Percentiles rank a stretch among this genome's conserved stretches.
These are phyloP conservation scores for Heliothis peltigera DNA, from an alignment of 2,888 invertebrate genomes.

Conservation along the genomic window DNA sequence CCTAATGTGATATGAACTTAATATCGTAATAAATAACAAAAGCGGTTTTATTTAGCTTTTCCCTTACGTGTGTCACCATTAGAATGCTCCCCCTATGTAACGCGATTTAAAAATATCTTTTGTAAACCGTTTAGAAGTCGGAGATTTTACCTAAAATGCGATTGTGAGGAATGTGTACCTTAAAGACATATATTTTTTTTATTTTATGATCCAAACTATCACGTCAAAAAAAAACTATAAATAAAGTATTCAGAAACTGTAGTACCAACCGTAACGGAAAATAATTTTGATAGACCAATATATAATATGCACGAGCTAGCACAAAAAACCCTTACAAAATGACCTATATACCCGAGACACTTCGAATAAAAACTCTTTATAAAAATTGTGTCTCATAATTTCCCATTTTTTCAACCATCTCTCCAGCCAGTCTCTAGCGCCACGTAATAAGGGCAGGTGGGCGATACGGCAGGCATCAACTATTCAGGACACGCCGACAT, in stretches of 20 bases:
- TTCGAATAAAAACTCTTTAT: slow-evolving; percentile 15
- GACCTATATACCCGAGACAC: slow-evolving; percentile 7
- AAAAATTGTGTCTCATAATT: slow-evolving; percentile 28
- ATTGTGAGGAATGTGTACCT: too few relatives aligned
- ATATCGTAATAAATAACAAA: slow-evolving; percentile 8
- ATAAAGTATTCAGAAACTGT: too few relatives aligned
- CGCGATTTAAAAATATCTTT: too few relatives aligned
- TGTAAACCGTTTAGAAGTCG: not conserved
- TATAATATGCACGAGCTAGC: not conserved
- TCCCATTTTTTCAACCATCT: slow-evolving; percentile 27
- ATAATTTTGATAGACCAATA: not conserved
- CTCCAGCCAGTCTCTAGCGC: slow-evolving; percentile 23
- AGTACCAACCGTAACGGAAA: too few relatives aligned
- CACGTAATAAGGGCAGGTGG: slow-evolving; percentile 59
- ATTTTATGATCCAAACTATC: too few relatives aligned
- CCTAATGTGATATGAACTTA: slow-evolving; percentile 48
- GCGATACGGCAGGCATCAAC: slow-evolving; percentile 64
- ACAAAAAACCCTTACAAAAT: not conserved
- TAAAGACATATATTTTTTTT: too few relatives aligned
- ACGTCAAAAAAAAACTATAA: too few relatives aligned
- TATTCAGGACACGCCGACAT: slow-evolving; percentile 74
- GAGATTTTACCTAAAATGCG: not conserved
- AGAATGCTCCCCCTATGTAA: too few relatives aligned
- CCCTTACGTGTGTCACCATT: not conserved
- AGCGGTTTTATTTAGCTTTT: slow-evolving; percentile 17